Evolutionary conservation across 2,888 invertebrate genomes (phyloP).

Genomic region (Kuschelorhynchus macadamiae): DNA sequence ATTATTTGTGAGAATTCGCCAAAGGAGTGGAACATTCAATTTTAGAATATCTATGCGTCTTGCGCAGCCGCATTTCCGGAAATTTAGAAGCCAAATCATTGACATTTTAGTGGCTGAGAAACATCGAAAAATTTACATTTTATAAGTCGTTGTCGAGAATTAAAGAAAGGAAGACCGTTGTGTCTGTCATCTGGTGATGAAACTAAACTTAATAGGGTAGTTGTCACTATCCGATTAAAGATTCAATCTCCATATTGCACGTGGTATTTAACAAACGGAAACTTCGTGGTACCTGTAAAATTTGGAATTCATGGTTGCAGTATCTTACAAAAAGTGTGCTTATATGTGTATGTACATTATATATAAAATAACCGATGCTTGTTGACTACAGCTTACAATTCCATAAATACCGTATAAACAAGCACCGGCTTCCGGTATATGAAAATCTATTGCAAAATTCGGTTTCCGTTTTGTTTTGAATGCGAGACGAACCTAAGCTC

Average conservation of each 20-base stretch:
- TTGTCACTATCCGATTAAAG: constrained; percentile 42
- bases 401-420: background rate
- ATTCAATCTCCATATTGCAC: constrained; percentile 60
- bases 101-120: constrained; percentile 61
- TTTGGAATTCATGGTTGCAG: constrained; percentile 58
- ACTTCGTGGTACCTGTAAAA: constrained; percentile 56
- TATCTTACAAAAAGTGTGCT: constrained; percentile 59
- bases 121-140: constrained; percentile 62
- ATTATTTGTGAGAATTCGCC: constrained; percentile 64
- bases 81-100: constrained; percentile 68
- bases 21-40: constrained; percentile 68
- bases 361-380: constrained; percentile 28
- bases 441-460: constrained; percentile 35
- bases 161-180: constrained; percentile 67
- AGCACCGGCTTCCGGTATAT: constrained; percentile 28
- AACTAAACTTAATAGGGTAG: constrained; percentile 67
- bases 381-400: background rate
- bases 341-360: constrained; percentile 59
- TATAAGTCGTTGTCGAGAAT: constrained; percentile 67
- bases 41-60: constrained; percentile 67
- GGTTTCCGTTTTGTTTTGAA: constrained; percentile 27
- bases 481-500: constrained; percentile 45
- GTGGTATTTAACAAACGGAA: constrained; percentile 51
- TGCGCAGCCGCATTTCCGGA: constrained; percentile 66
- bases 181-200: constrained; percentile 69